Conservation (phyloP, 2,113 vertebrate genomes). For the Podocnemis expansa region DNA sequence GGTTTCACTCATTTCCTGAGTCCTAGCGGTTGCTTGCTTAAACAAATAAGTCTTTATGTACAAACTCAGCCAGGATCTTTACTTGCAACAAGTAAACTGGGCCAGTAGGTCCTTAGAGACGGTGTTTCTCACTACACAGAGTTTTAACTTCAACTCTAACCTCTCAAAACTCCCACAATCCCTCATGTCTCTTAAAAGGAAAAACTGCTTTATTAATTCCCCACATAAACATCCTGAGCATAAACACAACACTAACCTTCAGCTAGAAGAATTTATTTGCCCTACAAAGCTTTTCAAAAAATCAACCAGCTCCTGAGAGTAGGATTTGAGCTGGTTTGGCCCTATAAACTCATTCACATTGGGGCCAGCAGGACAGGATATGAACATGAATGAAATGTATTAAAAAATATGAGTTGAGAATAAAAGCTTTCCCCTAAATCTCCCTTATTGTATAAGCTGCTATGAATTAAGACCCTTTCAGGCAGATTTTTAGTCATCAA, state of each 20-base stretch:
- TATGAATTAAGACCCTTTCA: slow-evolving; percentile 69
- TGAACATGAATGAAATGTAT: slow-evolving; percentile 63
- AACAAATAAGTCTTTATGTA: neutral
- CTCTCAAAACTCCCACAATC: neutral
- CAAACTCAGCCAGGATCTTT: neutral
- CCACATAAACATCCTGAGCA: slow-evolving; percentile 39
- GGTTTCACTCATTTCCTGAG: neutral
- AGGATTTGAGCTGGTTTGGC: slow-evolving; percentile 46
- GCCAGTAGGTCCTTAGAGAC: too few species aligned
- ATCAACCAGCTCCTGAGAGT: slow-evolving; percentile 25
- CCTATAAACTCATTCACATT: slow-evolving; percentile 51
- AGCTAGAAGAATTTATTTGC: slow-evolving; percentile 40
- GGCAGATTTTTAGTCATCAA: slow-evolving; percentile 70
- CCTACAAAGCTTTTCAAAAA: slow-evolving; percentile 47
- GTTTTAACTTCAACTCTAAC: neutral
- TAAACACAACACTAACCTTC: slow-evolving; percentile 40
- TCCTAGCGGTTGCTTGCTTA: neutral
- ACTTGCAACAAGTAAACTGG: too few species aligned
- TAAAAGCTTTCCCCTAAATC: slow-evolving; percentile 64
- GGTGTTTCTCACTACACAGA: neutral
- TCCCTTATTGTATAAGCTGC: slow-evolving; percentile 70
- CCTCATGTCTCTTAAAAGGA: neutral
- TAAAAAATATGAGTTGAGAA: slow-evolving; percentile 57
- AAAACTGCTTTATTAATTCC: slow-evolving; percentile 18
- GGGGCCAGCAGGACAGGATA: slow-evolving; percentile 67